Base-by-base conservation (phyloP, 2,888 invertebrate species). In the Zygogramma bicolorata region DNA sequence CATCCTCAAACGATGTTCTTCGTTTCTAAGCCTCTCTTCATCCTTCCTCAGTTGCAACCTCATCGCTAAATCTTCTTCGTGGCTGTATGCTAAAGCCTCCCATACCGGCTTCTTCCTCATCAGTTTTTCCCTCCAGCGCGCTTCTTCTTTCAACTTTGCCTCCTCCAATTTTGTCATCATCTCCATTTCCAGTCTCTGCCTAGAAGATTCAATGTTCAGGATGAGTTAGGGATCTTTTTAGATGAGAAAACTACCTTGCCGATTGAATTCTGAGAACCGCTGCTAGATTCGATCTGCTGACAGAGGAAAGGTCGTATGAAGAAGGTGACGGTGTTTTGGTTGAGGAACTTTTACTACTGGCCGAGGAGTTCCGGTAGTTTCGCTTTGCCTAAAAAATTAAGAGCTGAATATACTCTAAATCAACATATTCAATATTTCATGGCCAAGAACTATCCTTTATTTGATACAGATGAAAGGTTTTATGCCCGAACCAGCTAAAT, bases 1-100 rank as follows among this genome's bases (percentile, higher is more conserved):
- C 93, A 93, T 93, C 80, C 92, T 91, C 73, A 92, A 89, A 1
- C 90, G 89, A 81, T 92, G 92, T 82, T 92, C 92, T 81, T 93
- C 92, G 18, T 90, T 89, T 73, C 92, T 88, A 84, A 93, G 89
- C 78, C 90, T 88, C 71, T 93, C 93, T 83, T 93, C 93, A 63
- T 92, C 92, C 27, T 91, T 89, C 8, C 93, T 88, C 46, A 92
- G 89, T 81, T 92, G 91, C 8, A 92, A 87, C 49, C 93, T 88
- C 88, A 92, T 90, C 15, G 91, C 91, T 66, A 93, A 89, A 81
- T 93, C 93, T 84, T 91, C 91, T 82, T 91, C 91, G 73, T 92
- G 90, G 77, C 90, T 91, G 83, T 90, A 91, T 79, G 89, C 91
- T 20, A 93, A 87, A 34, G 91, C 88, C 84, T 91, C 90, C 93